phyloP scores from a whole-genome alignment of 1,140 invertebrate genomes.

The Berghia stephanieae region DNA sequence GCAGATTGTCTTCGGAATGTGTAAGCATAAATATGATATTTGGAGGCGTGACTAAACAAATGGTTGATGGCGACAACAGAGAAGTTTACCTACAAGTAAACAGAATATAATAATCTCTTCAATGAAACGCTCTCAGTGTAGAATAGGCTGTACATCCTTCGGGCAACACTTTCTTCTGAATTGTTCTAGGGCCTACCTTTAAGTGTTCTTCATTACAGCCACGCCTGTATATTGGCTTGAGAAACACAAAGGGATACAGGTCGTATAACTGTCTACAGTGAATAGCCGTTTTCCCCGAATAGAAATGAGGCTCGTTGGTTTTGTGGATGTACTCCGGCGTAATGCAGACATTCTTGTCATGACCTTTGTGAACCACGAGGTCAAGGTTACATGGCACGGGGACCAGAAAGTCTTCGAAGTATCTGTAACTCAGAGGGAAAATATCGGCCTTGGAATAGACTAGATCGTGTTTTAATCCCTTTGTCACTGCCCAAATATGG shows the following conservation, averaged over 20 bases:
- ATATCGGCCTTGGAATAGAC: conserved; percentile 46
- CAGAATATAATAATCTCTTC: too few species aligned
- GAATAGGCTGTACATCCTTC: background rate
- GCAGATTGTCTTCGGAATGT: too few species aligned
- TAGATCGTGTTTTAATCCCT: conserved; percentile 41
- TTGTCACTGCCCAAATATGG: conserved; percentile 53
- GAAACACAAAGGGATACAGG: conserved; percentile 43
- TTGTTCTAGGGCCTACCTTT: background rate
- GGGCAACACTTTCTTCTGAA: background rate
- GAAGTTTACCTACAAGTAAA: too few species aligned
- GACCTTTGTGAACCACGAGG: conserved; percentile 39
- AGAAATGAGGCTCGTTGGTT: conserved; percentile 28
- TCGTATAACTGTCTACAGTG: conserved; percentile 32
- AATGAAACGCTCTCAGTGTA: too few species aligned
- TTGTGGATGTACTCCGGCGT: conserved; percentile 46
- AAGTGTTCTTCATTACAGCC: conserved; percentile 15
- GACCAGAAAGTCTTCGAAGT: conserved; percentile 45
- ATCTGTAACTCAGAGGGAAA: conserved; percentile 47
- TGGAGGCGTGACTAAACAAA: too few species aligned
- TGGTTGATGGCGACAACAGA: too few species aligned
- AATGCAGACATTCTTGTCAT: conserved; percentile 42
- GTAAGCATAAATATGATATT: too few species aligned
- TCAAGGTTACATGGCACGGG: conserved; percentile 48
- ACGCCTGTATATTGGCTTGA: background rate
- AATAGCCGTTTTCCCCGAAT: background rate